Evolutionary conservation across 2,797 vertebrate species (phyloP).

Genomic region (Sparus aurata): DNA sequence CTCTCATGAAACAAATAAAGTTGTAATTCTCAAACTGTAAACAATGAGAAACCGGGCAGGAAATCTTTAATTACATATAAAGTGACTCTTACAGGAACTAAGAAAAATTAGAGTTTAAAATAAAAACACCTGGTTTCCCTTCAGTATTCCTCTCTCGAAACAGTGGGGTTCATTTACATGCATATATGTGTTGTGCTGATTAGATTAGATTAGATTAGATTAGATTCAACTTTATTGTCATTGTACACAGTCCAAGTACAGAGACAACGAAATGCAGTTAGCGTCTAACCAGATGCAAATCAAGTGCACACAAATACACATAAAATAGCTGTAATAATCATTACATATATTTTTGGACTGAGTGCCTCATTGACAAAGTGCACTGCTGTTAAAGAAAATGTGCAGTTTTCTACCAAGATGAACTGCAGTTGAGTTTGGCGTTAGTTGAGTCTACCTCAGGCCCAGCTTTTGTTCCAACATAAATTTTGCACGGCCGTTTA

Average conservation of each 20-base stretch:
- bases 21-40: constrained; percentile 1
- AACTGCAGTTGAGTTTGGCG: background rate
- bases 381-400: background rate
- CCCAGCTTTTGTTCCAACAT: background rate
- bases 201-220: no score
- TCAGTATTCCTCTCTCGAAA: background rate
- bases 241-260: no score
- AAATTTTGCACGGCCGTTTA: constrained; percentile 5
- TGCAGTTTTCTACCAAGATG: background rate
- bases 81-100: background rate
- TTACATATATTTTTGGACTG: background rate
- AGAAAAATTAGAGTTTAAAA: background rate
- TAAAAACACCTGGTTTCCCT: background rate
- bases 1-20: background rate
- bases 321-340: background rate
- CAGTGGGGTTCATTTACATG: background rate
- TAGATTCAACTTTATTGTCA: no score
- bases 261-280: no score
- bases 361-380: background rate
- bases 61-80: constrained; percentile 14
- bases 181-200: background rate
- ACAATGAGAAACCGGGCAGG: background rate
- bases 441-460: background rate
- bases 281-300: background rate
- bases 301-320: constrained; percentile 12